Conservation (phyloP, 2,797 vertebrate species). For the Phoxinus dragarum region DNA sequence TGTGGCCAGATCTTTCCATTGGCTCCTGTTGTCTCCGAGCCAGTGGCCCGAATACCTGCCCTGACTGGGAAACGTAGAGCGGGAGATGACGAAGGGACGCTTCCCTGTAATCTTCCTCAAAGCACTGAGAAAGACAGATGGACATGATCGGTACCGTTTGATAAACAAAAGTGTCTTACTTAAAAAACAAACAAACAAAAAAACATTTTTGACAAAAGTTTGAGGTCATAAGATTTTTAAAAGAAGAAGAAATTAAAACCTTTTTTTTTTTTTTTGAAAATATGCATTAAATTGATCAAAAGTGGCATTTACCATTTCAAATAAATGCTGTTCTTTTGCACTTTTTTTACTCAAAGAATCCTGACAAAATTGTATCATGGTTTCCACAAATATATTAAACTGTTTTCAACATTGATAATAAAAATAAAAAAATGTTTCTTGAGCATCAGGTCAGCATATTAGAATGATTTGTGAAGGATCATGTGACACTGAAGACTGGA, state of each 20-base stretch:
- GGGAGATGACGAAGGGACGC: conserved; percentile 87
- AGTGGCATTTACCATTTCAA: not conserved
- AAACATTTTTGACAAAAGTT: not conserved
- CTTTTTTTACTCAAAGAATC: not conserved
- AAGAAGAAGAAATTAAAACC: not conserved
- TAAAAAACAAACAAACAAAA: too few species aligned
- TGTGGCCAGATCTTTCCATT: conserved; percentile 86
- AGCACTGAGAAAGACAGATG: conserved; percentile 74
- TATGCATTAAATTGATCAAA: not conserved
- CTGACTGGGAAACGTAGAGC: conserved; percentile 91
- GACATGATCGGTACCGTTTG: not conserved
- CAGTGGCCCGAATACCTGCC: conserved; percentile 89
- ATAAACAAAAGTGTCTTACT: not conserved
- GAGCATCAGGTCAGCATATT: not conserved
- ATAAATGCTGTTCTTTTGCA: not conserved
- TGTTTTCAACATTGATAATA: not conserved
- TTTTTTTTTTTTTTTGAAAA: not conserved
- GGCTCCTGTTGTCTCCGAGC: conserved; percentile 88
- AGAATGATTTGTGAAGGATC: not conserved
- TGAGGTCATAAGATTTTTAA: not conserved
- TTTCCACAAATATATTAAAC: not conserved
- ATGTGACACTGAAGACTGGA: not conserved
- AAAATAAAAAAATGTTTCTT: not conserved
- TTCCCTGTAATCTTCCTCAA: conserved; percentile 80
- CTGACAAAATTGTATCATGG: not conserved